Evolutionary conservation across 2,113 vertebrate genomes (phyloP), one percentile per base, ranked within the genome.

Genomic region (Lagenorhynchus albirostris): DNA sequence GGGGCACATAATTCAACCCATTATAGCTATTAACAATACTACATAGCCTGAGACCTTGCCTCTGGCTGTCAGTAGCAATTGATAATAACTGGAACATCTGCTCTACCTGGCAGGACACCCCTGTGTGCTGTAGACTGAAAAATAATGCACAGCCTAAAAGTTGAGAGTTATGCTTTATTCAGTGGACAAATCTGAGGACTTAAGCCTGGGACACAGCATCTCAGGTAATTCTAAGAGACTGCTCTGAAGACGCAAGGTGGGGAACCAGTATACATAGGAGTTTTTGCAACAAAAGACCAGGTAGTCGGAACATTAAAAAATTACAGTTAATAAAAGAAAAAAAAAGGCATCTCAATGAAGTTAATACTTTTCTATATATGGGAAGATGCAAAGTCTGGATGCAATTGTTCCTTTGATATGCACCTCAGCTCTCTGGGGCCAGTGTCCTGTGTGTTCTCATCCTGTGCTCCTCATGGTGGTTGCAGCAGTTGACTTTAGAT

Each of bases 91-190:
- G n/a, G 58, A 36, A 5, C 14, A 26, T 1, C 31, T 31, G 1
- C 8, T 41, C 2, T 18, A 12, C 11, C 8, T 63, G 21, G 21
- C 33, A 44, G 60, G 0, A 0, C 5, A 0, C 4, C 3, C 47
- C 33, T 14, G 74, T 11, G 29, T 50, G 44, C 15, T 33, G 44
- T 50, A 0, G 0, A 76, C 44, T 76, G 73, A 50, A 20, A 77
- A 26, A 20, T 20, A 68, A 2, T 0, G 12, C 21, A 74, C 3
- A 74, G 44, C 26, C 4, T 18, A 18, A 20, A 76, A 47, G 26
- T 18, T 0, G 60, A 25, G 1, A 33, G 29, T 77, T 77, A 50
- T 0, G 1, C 33, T 77, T 77, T 33, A 50, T 77, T 77, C 44
- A 20, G 74, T 50, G 74, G 29, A 33, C 74, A 77, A 50, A 50